Evolutionary conservation across 2,113 vertebrate species (phyloP), one percentile per base, ranked within the genome.

Genomic region (Canis aureus): DNA sequence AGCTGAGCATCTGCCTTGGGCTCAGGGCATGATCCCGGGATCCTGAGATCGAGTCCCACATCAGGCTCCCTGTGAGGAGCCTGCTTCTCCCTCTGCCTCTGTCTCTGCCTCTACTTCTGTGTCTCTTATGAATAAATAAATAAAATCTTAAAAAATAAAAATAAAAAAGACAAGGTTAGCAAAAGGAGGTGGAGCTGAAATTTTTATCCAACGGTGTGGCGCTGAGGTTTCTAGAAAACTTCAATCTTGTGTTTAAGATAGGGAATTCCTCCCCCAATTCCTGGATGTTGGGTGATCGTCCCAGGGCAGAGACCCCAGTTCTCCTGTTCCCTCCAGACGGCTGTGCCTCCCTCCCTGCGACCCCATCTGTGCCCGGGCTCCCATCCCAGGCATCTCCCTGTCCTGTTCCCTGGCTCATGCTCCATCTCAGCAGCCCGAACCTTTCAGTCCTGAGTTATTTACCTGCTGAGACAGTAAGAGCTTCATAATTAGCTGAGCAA

Each of bases 401-500:
- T 78, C 73, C 2, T 2, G 1, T 22, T 79, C 22, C 76, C 35
- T 0, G 0, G 89, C 71, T 88, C 73, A 43, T 43, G 3, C 8
- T 43, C 82, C 73, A 22, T 53, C 83, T 80, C 64, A 78, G 84
- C 81, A 90, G 78, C 66, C 55, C 5, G 67, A 79, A 80, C 86
- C 69, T 94, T 85, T 96, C 95, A 87, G 83, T 22, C 66, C 89
- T 97, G 96, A 98, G 90, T 97, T 97, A 98, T 97, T 98, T 97
- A 98, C 98, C 96, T 94, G 97, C 93, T 3, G 86, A 96, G 98
- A 92, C 81, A 69, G 87, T 85, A 83, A 95, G 91, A 94, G 95
- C 95, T 96, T 98, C 88, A 51, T 94, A 98, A 97, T 98, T 96
- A 98, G 97, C 93, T 55, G 95, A 98, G 89, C 93, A 80, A 60